Evolutionary conservation across 2,113 vertebrate genomes (phyloP), one percentile per base, ranked within the genome.

Genomic region (Egretta garzetta): DNA sequence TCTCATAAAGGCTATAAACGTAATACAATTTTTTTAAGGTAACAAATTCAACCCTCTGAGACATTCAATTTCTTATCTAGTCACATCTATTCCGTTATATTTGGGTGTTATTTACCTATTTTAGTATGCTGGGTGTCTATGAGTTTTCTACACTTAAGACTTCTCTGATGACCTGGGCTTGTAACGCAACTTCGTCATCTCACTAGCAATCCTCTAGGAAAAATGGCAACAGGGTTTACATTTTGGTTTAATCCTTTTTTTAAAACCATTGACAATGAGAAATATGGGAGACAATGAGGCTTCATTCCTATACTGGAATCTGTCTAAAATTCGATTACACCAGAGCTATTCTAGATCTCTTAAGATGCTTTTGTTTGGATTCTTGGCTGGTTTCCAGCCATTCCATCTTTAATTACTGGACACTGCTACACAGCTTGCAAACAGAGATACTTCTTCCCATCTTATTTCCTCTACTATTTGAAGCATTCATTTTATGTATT

Each of bases 331-430:
- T 68, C 8, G 4, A 4, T 58, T 94, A 93, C 45, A 81, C 43
- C 66, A 70, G 72, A 89, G 77, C 53, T 86, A 18, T 63, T 88
- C 80, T 64, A 52, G 70, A 86, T n/a, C 50, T 60, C 64, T 91
- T 75, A 28, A 77, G 75, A 72, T 45, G 50, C 53, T 85, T 82
- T 80, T 90, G 75, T 97, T 68, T 56, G 77, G 50, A 39, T 71
- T 67, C 80, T 52, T 96, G 86, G 88, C 81, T 71, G 83, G 32
- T 26, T 71, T 83, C 91, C 74, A 74, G 35, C 8, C 79, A 74
- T 94, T 91, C 90, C 56, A 71, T 93, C 86, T 92, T 95, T 96
- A 87, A 90, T 83, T 77, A 75, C 71, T 90, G 96, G 94, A 93
- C 86, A 72, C 32, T 82, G 80, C 90, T 82, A 88, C 73, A 83